These are phyloP conservation scores for Scopus umbretta DNA, from an alignment of 2,113 vertebrate species.

Conservation along the genomic window DNA sequence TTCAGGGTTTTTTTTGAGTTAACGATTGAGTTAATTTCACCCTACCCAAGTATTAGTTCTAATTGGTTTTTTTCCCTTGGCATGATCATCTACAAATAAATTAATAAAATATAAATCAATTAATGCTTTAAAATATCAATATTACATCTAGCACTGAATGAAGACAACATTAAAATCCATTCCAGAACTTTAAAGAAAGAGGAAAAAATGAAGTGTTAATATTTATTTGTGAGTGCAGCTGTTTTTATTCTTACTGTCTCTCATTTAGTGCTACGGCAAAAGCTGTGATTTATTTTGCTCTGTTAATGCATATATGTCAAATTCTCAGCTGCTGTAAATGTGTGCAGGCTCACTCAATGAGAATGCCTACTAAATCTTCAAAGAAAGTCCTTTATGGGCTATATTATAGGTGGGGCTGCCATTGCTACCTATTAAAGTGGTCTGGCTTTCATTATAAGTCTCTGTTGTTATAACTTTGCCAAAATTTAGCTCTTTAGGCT, in stretches of 20 bases:
- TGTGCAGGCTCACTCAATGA: neutral
- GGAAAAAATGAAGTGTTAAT: neutral
- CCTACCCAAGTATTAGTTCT: neutral
- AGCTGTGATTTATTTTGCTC: neutral
- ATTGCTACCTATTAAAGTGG: conserved; percentile 24
- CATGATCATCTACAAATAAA: neutral
- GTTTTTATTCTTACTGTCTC: neutral
- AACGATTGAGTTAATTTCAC: neutral
- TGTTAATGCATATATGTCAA: neutral
- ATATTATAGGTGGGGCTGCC: neutral
- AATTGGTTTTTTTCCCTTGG: neutral
- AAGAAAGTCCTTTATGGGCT: conserved; percentile 19
- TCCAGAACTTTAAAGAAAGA: neutral
- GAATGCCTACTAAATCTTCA: conserved; percentile 35
- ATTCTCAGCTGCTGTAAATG: conserved; percentile 37
- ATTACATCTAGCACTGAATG: neutral
- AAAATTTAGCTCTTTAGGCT: neutral
- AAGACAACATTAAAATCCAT: neutral
- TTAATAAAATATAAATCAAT: neutral
- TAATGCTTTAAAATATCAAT: fast-evolving
- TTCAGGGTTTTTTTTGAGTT: neutral
- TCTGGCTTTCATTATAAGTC: conserved; percentile 40
- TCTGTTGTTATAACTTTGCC: neutral
- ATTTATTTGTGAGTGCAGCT: neutral
- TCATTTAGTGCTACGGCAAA: neutral